Base-by-base conservation (phyloP, 2,888 invertebrate species). In the Chironomus tentans region DNA sequence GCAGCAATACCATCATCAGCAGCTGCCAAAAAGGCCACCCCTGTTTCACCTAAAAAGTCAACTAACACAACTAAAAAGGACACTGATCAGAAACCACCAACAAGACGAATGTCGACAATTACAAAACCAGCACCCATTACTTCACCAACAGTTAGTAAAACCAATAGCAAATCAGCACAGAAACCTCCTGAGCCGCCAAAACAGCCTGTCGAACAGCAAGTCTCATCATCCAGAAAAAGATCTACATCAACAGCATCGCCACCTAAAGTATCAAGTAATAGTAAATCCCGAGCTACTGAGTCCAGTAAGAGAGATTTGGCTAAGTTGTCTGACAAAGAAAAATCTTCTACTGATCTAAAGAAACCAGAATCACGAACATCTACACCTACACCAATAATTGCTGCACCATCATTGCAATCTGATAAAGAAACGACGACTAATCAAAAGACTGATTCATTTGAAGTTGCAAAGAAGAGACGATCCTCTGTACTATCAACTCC, bases 241-340 rank as follows among this genome's bases (percentile, higher is more conserved):
- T 82, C 62, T 82, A 82, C 71, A 82, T 82, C 56, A 80, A 80
- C 3, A 80, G 80, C 24, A 79, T 79, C 80, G 18, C 78, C 80
- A 76, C 79, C 78, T 73, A 75, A 73, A 74, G 74, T 62, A 47
- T 47, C 69, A 68, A 56, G 56, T 69, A 28, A 21, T 69, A 69
- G 56, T 76, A 76, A 76, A 69, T 22, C 72, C 76, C 77, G 77
- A 72, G 65, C 76, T 62, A 78, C 78, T 71, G 77, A 76, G 46
- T 68, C 77, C 75, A 77, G 77, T 68, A 79, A 78, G 77, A 78
- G 78, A 22, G 78, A 78, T 70, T 61, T 72, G 38, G 78, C 77
- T 68, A 79, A 77, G 75, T 21, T 77, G 21, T 56, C 72, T 18
- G 78, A 78, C 68, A 78, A 77, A 28, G 61, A 71, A 69, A 75